phyloP scores from a whole-genome alignment of 2,113 vertebrate species.

The Columba livia region DNA sequence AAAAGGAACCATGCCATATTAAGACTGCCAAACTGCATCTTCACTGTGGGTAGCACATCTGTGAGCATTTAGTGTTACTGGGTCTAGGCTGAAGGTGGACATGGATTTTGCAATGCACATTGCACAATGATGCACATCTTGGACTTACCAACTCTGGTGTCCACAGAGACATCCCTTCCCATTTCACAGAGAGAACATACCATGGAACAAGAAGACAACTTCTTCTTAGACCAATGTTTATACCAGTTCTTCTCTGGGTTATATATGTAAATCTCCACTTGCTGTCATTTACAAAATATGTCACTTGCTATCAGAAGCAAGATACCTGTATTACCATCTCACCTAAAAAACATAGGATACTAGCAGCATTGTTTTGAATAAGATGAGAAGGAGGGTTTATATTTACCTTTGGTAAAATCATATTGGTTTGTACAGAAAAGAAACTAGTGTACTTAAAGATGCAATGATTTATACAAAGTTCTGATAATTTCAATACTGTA shows the following conservation, averaged over 20 bases:
- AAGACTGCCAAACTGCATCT: neutral
- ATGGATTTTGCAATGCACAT: neutral
- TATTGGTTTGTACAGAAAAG: neutral
- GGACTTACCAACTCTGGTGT: neutral
- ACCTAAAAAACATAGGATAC: neutral
- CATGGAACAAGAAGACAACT: neutral
- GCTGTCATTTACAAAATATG: neutral
- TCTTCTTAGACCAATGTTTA: neutral
- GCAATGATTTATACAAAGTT: neutral
- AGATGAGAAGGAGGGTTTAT: neutral
- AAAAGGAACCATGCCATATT: neutral
- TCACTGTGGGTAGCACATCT: neutral
- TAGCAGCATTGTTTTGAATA: neutral
- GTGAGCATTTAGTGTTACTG: neutral
- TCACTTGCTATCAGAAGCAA: neutral
- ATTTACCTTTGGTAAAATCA: neutral
- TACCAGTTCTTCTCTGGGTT: neutral
- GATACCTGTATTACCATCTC: neutral
- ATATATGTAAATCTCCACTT: neutral
- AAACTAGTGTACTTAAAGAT: neutral
- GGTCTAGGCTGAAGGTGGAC: neutral
- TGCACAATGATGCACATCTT: accelerated
- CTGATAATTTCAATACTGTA: neutral
- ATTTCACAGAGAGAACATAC: neutral
- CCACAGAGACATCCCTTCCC: neutral